Evolutionary conservation across 2,797 vertebrate genomes (phyloP).

Genomic region (Dallia pectoralis): DNA sequence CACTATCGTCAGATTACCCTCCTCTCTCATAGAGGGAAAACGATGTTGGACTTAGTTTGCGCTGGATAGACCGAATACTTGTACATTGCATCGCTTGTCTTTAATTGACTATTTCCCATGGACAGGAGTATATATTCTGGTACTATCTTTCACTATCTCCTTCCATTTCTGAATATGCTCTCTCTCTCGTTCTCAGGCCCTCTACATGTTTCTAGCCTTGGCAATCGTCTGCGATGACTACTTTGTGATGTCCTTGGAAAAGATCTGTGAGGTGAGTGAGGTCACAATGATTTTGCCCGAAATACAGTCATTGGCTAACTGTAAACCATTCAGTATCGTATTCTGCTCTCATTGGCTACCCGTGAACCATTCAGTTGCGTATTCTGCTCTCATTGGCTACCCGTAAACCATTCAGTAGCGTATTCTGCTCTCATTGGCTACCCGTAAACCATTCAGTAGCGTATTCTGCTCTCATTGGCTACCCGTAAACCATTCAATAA

Average conservation of each 20-base stretch:
- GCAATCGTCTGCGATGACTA: slow-evolving; percentile 89
- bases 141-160: not conserved
- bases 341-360: too few species aligned
- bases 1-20: not conserved
- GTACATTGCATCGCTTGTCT: not conserved
- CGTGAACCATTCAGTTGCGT: too few species aligned
- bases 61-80: not conserved
- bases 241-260: slow-evolving; percentile 87
- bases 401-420: too few species aligned
- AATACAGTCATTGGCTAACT: too few species aligned
- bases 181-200: not conserved
- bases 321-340: too few species aligned
- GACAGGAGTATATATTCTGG: not conserved
- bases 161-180: slow-evolving; percentile 62
- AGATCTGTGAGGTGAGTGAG: slow-evolving; percentile 81
- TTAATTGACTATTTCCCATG: not conserved
- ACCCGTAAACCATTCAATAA: too few species aligned
- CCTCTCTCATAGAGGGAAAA: not conserved
- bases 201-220: slow-evolving; percentile 25
- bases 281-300: slow-evolving; percentile 58
- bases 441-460: too few species aligned
- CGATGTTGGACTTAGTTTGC: not conserved
- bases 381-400: too few species aligned
- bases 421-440: too few species aligned
- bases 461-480: too few species aligned